Base-by-base conservation (phyloP, 2,888 invertebrate genomes). In the Limnephilus auricula region DNA sequence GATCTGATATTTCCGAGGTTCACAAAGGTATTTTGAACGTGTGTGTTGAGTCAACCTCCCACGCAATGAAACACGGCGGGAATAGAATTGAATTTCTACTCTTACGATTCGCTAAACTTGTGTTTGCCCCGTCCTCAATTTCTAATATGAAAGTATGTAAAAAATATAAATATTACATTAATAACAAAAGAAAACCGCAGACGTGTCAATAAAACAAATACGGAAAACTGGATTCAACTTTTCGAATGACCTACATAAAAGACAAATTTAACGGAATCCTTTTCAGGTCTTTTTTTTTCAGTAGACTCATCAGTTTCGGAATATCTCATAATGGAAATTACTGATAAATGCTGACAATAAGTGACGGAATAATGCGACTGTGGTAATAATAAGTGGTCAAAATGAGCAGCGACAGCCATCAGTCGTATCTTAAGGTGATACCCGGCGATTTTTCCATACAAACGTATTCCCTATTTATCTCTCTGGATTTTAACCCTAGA, bases 11-110 rank as follows among this genome's bases (percentile, higher is more conserved):
- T 80, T 88, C 30, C 50, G 37, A 78, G 34, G 79, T 78, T 79
- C 88, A 37, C 50, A n/a, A 79, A 79, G 89, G 89, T 80, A 89
- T 89, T 89, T 89, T 79, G 89, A 80, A 89, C 37, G 30, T 80
- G 80, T n/a, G 9, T 65, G 65, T 65, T 65, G 65, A 80, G 89
- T 89, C 80, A 80, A 30, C 80, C 79, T 80, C 89, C 79, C 80
- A 88, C 87, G 87, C 87, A 78, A 88, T 87, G 87, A 34, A 30
- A 32, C 31, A n/a, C 86, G 34, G 78, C 85, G 45, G 15, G 85
- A 82, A 25, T 65, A 65, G 65, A 65, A 65, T n/a, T 9, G 2
- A 6, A 65, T 65, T 4, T 25, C 50, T 65, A 65, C 25, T 25
- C 65, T 65, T 65, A 65, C 25, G 65, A 65, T 65, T 65, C 25